Evolutionary conservation across 1,140 invertebrate species (phyloP).

Genomic region (Calephelis nemesis): DNA sequence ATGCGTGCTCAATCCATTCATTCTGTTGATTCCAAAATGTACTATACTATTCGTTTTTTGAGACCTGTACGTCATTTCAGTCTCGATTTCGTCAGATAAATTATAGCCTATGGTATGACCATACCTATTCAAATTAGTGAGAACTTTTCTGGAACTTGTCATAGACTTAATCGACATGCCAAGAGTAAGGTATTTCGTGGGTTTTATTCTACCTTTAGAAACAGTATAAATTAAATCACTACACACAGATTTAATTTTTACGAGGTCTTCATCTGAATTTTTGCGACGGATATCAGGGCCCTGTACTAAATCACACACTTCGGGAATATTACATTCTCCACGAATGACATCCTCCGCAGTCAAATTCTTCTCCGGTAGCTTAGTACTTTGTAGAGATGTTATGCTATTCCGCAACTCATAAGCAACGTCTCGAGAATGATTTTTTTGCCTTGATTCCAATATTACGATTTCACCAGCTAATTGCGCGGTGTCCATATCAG

Average conservation of each 20-base stretch:
- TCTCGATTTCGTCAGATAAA: slow-evolving; percentile 41
- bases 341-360: slow-evolving; percentile 38
- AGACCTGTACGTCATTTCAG: slow-evolving; percentile 32
- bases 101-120: slow-evolving; percentile 50
- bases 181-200: slow-evolving; percentile 47
- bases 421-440: too few relatives aligned
- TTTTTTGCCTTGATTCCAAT: too few relatives aligned
- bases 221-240: slow-evolving; percentile 50
- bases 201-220: slow-evolving; percentile 40
- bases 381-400: too few relatives aligned
- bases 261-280: slow-evolving; percentile 26
- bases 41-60: slow-evolving; percentile 22
- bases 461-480: too few relatives aligned
- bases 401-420: too few relatives aligned
- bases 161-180: slow-evolving; percentile 50
- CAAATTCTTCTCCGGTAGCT: too few relatives aligned
- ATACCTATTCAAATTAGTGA: slow-evolving; percentile 52
- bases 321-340: slow-evolving; percentile 52
- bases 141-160: slow-evolving; percentile 46
- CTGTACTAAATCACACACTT: slow-evolving; percentile 40
- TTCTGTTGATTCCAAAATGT: slow-evolving; percentile 32
- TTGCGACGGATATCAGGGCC: slow-evolving; percentile 37
- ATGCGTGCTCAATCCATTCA: slow-evolving; percentile 26
- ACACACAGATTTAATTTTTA: slow-evolving; percentile 47
- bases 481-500: too few relatives aligned